Base-by-base conservation (phyloP, 2,113 vertebrate genomes). In the Rhabdomys dilectus region DNA sequence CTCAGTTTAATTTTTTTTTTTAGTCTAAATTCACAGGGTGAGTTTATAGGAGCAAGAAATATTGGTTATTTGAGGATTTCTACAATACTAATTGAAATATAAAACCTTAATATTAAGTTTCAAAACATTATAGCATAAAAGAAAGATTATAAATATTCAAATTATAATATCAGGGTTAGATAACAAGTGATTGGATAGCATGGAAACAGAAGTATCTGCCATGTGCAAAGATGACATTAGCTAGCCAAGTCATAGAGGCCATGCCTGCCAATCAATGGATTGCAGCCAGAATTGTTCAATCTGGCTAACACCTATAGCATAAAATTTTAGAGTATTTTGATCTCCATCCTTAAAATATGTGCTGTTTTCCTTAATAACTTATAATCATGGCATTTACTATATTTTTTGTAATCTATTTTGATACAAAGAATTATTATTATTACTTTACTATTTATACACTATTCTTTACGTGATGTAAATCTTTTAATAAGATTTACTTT, bases 1-100 rank as follows among this genome's bases (percentile, higher is more conserved):
- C 1, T 91, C 42, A 75, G 17, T 48, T 64, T 66, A 86, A 34
- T 66, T 21, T 19, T 36, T 88, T 85, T 92, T 92, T 89, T 89
- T 77, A 53, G 7, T 34, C 21, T 84, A 87, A 17, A 94, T 97
- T 84, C 93, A 5, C 11, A 96, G 66, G 48, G 5, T 91, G 22
- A 86, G 21, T 80, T 96, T 86, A 88, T n/a, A 9, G 15, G 56
- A 64, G 2, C 19, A 87, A 73, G 13, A 68, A 66, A 39, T 81
- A 73, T 68, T 91, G 75, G 11, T 85, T 89, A 88, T 48, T 75
- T 91, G 51, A 95, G n/a, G 29, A 90, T 73, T 66, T 70, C 1
- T 45, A 39, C 0, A 48, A 19, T 76, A 82, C 70, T 36, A 45
- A 48, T 17, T 16, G 8, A 70, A 68, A 92, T 39, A 48, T 36